These are phyloP conservation scores for Pogonophryne albipinna DNA, from an alignment of 2,797 vertebrate genomes.

Conservation along the genomic window DNA sequence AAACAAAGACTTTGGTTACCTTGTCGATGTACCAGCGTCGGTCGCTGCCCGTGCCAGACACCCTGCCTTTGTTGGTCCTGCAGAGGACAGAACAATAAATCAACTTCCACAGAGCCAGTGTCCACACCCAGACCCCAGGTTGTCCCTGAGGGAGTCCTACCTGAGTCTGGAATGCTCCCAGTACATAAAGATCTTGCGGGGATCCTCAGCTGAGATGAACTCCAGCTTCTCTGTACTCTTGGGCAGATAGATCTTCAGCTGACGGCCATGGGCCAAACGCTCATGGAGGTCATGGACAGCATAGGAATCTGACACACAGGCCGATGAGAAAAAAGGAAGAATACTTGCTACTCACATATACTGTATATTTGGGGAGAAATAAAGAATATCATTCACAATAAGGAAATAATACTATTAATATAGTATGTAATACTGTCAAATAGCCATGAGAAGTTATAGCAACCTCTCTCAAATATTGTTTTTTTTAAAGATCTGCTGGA, in stretches of 20 bases:
- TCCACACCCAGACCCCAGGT: background rate
- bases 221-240: slow-evolving; percentile 58
- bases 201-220: slow-evolving; percentile 46
- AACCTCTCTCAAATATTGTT: too few relatives aligned
- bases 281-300: slow-evolving; percentile 23
- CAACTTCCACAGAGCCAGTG: background rate
- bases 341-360: too few relatives aligned
- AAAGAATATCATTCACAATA: too few relatives aligned
- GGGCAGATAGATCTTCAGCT: slow-evolving; percentile 71
- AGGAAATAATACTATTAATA: too few relatives aligned
- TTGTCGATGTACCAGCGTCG: slow-evolving; percentile 69
- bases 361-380: too few relatives aligned
- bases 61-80: slow-evolving; percentile 35
- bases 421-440: too few relatives aligned
- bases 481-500: too few relatives aligned
- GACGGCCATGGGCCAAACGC: slow-evolving; percentile 59
- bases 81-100: background rate
- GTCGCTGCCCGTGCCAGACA: slow-evolving; percentile 47
- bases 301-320: slow-evolving; percentile 50
- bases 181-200: background rate
- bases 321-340: background rate
- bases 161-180: slow-evolving; percentile 36
- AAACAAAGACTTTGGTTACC: slow-evolving; percentile 35
- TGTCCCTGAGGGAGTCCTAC: slow-evolving; percentile 21
- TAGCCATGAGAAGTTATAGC: too few relatives aligned